Conservation (phyloP, 2,797 vertebrate genomes). For the Crenichthys baileyi region DNA sequence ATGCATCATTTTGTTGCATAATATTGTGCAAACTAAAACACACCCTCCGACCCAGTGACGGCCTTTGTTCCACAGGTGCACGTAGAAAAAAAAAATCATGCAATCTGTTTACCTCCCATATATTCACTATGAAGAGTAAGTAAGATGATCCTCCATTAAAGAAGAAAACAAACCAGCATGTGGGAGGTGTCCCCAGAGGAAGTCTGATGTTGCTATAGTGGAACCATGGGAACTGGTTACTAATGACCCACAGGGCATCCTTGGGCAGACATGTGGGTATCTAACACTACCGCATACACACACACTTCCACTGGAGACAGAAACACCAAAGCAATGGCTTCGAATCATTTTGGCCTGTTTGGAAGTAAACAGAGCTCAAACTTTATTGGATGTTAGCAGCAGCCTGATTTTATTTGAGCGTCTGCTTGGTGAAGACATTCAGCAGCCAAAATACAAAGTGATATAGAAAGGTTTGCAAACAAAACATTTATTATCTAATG, state of each 20-base stretch:
- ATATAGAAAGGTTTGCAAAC: background rate
- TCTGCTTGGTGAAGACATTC: background rate
- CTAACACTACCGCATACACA: conserved; percentile 36
- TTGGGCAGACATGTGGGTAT: conserved; percentile 63
- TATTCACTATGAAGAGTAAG: conserved; percentile 59
- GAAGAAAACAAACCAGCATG: conserved; percentile 79
- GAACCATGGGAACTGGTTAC: conserved; percentile 78
- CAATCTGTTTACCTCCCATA: conserved; percentile 65
- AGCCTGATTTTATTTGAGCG: conserved; percentile 29
- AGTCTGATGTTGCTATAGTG: conserved; percentile 59
- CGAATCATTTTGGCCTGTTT: conserved; percentile 51
- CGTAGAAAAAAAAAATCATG: conserved; percentile 13
- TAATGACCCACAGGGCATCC: conserved; percentile 57
- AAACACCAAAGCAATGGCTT: conserved; percentile 26
- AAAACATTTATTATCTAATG: background rate
- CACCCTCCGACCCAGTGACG: background rate
- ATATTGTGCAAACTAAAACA: conserved; percentile 6
- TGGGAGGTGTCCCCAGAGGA: conserved; percentile 76
- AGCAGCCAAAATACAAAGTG: background rate
- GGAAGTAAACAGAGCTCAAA: conserved; percentile 37
- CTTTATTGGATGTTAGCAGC: conserved; percentile 26
- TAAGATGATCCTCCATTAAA: conserved; percentile 79
- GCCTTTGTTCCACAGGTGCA: conserved; percentile 55
- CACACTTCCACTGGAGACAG: conserved; percentile 20
- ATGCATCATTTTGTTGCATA: background rate